These are phyloP conservation scores for Pedicia rivosa DNA, from an alignment of 2,888 invertebrate species.

Conservation along the genomic window DNA sequence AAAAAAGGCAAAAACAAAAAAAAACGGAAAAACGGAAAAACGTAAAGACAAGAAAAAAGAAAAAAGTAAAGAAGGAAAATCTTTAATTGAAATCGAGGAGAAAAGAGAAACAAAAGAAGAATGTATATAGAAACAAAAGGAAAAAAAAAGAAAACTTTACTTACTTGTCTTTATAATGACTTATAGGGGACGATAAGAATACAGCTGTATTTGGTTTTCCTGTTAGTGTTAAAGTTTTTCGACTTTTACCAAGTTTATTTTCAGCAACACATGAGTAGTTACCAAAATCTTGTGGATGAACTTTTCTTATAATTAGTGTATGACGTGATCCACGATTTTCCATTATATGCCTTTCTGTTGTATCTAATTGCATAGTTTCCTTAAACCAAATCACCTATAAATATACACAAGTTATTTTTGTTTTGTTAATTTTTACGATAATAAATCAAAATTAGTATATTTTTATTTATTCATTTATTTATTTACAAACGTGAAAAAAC, in stretches of 20 bases:
- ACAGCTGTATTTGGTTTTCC: constrained; percentile 48
- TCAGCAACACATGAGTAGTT: constrained; percentile 55
- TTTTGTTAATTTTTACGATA: too few relatives aligned
- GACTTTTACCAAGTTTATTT: constrained; percentile 47
- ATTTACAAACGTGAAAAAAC: too few relatives aligned
- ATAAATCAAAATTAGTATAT: too few relatives aligned
- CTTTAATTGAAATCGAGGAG: too few relatives aligned
- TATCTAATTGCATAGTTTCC: constrained; percentile 49
- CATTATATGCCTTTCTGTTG: constrained; percentile 47
- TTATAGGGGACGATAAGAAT: constrained; percentile 44
- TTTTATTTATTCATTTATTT: too few relatives aligned
- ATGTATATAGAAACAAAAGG: neutral
- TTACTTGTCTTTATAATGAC: constrained; percentile 35
- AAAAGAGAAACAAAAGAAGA: constrained; percentile 3
- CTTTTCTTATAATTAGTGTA: constrained; percentile 49
- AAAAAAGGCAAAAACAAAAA: too few relatives aligned
- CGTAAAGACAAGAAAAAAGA: too few relatives aligned
- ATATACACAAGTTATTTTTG: too few relatives aligned
- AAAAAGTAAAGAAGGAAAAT: too few relatives aligned
- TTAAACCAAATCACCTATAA: constrained; percentile 48
- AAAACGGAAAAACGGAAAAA: too few relatives aligned
- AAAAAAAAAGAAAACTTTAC: constrained; percentile 11
- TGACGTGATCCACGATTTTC: constrained; percentile 48
- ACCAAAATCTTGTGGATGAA: constrained; percentile 49
- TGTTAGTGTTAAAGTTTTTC: constrained; percentile 47